Conservation (phyloP, 2,797 vertebrate species). For the Dicrostonyx torquatus region DNA sequence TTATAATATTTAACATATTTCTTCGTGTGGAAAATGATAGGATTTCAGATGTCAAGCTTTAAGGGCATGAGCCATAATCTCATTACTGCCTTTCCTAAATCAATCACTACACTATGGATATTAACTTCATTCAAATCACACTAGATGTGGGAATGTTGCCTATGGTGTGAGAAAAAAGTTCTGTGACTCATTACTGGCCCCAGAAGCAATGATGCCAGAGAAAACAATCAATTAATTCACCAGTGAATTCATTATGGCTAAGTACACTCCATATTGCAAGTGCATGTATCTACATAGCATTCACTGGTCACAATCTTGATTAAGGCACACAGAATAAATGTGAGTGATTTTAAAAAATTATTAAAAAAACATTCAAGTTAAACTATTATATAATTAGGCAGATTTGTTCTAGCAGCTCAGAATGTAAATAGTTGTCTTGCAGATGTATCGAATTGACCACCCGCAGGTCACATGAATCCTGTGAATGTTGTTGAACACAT, state of each 20-base stretch:
- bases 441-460: too few species aligned
- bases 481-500: background rate
- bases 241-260: background rate
- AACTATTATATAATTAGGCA: background rate
- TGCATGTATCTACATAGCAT: background rate
- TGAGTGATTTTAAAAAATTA: background rate
- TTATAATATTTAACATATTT: constrained; percentile 70
- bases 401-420: background rate
- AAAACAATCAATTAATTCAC: background rate
- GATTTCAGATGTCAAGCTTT: constrained; percentile 60
- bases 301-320: background rate
- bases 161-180: constrained; percentile 29
- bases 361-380: background rate
- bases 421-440: background rate
- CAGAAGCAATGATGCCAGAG: constrained; percentile 25
- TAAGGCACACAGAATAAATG: background rate
- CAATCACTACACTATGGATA: constrained; percentile 34
- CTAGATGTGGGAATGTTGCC: background rate
- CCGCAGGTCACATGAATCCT: background rate
- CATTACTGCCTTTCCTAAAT: constrained; percentile 64
- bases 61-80: constrained; percentile 64
- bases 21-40: constrained; percentile 65
- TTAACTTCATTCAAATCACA: constrained; percentile 39
- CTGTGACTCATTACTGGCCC: constrained; percentile 3
- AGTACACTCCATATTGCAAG: background rate